A percentile compares a stretch with the other conserved stretches of the same genome.
Conservation (phyloP, 2,797 vertebrate genomes). For the Channallabes apus region DNA sequence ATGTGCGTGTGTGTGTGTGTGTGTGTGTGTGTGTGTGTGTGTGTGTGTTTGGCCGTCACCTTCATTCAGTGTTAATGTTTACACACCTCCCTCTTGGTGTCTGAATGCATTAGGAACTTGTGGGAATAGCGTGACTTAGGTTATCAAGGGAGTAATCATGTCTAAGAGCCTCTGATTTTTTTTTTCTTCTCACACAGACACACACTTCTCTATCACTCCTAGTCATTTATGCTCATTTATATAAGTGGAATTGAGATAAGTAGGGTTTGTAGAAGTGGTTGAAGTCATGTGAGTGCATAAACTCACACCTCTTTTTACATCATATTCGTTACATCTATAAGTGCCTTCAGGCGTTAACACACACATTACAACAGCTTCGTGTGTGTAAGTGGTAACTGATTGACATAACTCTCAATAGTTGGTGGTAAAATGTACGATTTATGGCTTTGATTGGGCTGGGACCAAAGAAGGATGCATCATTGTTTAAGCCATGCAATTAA, state of each 20-base stretch:
- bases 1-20: constrained; percentile 21
- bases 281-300: background rate
- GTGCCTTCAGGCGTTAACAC: constrained; percentile 15
- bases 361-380: constrained; percentile 23
- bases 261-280: background rate
- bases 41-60: constrained; percentile 68
- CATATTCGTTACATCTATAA: background rate
- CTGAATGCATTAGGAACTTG: constrained; percentile 70
- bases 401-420: background rate
- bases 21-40: constrained; percentile 57
- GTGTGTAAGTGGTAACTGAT: constrained; percentile 10
- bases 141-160: constrained; percentile 79
- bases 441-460: background rate
- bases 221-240: constrained; percentile 61
- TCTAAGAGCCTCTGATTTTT: constrained; percentile 71
- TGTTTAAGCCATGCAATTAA: background rate
- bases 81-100: constrained; percentile 63
- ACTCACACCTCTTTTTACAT: background rate
- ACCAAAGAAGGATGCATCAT: background rate
- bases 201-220: constrained; percentile 50
- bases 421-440: background rate
- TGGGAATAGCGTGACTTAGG: constrained; percentile 72
- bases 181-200: constrained; percentile 63
- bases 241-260: background rate
- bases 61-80: constrained; percentile 74